Evolutionary conservation across 37 sponge, comb jelly and placozoan species (phyloP).

Genomic region (Halichondria panicea): DNA sequence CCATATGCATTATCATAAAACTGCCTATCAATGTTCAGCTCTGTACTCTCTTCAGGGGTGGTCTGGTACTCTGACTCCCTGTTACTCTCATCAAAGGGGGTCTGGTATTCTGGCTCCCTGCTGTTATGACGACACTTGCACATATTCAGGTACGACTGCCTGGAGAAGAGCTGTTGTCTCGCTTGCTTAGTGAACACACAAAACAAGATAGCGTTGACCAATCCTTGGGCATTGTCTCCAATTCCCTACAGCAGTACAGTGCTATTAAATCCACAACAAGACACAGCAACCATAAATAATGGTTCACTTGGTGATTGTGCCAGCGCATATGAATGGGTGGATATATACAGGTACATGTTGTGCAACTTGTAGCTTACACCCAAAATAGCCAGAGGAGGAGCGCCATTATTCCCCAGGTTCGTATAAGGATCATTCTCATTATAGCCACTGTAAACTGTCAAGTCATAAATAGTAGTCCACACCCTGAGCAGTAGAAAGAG

Average conservation of each 20-base stretch:
- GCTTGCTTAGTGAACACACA: slow-evolving; percentile 32
- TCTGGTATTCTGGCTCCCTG: no score
- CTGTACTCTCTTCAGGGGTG: no score
- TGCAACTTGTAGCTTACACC: neutral
- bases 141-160: no score
- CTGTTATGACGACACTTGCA: no score
- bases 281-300: no score
- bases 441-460: neutral
- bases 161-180: no score
- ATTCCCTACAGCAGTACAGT: no score
- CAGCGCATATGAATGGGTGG: neutral
- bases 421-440: neutral
- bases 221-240: slow-evolving; percentile 55
- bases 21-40: no score
- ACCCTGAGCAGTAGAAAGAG: slow-evolving; percentile 52
- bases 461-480: slow-evolving; percentile 30
- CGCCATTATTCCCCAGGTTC: neutral
- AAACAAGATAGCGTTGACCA: slow-evolving; percentile 51
- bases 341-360: neutral
- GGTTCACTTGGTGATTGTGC: slow-evolving; percentile 1
- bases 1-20: no score
- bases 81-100: no score
- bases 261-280: no score
- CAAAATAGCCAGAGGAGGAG: neutral
- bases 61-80: no score